Base-by-base conservation (phyloP, 2,797 vertebrate genomes). In the Poeciliopsis paucimaculata region DNA sequence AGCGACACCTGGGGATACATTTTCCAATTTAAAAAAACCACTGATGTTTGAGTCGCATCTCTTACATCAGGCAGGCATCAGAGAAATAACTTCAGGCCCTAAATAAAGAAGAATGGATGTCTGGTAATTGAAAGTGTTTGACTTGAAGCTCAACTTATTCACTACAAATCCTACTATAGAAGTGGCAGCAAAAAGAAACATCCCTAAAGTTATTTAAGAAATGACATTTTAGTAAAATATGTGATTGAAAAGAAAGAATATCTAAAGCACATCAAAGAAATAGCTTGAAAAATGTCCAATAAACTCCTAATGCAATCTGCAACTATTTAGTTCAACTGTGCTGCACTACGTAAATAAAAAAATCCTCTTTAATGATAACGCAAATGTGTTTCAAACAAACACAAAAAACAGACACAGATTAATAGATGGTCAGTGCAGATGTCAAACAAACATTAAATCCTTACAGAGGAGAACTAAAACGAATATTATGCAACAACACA, bases 101-200 rank as follows among this genome's bases (percentile, higher is more conserved):
- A 70, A 70, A 70, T n/a, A 43, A 43, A 70, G 26, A 43, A 43
- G 26, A 70, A 26, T 70, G 66, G 23, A n/a, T 43, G 39, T 41
- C 66, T 70, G 39, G 0, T 70, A 26, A 70, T 43, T 43, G 23
- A 70, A 70, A 70, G 39, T 43, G 23, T 43, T 43, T 70, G 20
- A 70, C 66, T 70, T 43, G 66, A 70, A 70, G 39, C 36, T 70
- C 36, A 43, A 12, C 39, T 6, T 70, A 26, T 43, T 70, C 66
- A 70, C 36, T 68, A 26, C 34, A 68, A 68, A 20, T 4, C 23
- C 36, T 23, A 26, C 64, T 12, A 80, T 84, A 77, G 85, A 84
- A 83, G 84, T 79, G 89, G 86, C 87, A 87, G 84, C 88, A 91
- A 86, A 90, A 78, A 89, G 72, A 72, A 90, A 89, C 85, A 82